Base-by-base conservation (phyloP, 2,113 vertebrate species). In the Mastomys natalensis region DNA sequence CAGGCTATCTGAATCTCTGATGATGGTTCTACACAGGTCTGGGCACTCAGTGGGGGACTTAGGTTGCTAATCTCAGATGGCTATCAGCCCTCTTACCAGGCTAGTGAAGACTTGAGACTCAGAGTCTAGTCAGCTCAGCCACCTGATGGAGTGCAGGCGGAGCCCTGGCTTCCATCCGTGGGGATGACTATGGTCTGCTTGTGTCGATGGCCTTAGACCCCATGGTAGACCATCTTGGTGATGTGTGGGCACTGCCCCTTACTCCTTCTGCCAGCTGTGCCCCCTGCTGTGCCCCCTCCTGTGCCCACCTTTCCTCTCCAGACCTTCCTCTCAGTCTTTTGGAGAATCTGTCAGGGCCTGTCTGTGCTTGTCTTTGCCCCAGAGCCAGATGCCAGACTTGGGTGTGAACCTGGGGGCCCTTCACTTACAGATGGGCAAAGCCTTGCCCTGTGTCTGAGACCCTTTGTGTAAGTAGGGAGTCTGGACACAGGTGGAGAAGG, bases 111-210 rank as follows among this genome's bases (percentile, higher is more conserved):
- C 55, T 70, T 12, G 1, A 76, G 74, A 31, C 48, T 48, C 19
- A 31, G 66, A 15, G 62, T 37, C 70, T 60, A 17, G 62, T 15
- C 9, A 45, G 53, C 40, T 51, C 64, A 13, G 19, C 6, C 1
- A 0, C 13, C 3, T 15, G 34, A 12, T 26, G 34, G 6, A 0
- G 21, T 0, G 0, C 15, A 8, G 21, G 34, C 11, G 43, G 86
- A 43, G 19, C 17, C 84, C 51, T 62, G 6, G 7, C 58, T 40
- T n/a, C 43, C 4, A 2, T 2, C 21, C 55, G 3, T 8, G 10
- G 1, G 8, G 40, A 78, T 53, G 15, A 13, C 40, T 22, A 16
- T 7, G 48, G 40, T 31, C 73, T 13, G 53, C 5, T 68, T 34
- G 29, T 19, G 13, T 13, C 58, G 0, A 4, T 6, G 51, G 21